Percentiles rank a stretch among this genome's conserved stretches.
Conservation (phyloP, 2,113 vertebrate species). For the Pardalotus punctatus region DNA sequence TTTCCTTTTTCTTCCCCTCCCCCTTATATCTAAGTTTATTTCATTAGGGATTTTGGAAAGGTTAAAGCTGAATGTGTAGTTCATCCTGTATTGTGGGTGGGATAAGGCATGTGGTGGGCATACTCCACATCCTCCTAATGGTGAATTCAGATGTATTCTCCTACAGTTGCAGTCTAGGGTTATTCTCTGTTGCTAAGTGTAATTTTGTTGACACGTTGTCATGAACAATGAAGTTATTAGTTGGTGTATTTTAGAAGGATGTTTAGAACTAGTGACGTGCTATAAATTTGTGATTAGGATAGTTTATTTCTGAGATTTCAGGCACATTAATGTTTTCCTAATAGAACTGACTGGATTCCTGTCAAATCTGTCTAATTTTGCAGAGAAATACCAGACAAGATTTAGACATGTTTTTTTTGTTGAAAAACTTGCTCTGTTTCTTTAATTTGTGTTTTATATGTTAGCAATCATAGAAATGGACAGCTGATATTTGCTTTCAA, state of each 20-base stretch:
- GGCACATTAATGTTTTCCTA: neutral
- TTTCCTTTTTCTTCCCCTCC: neutral
- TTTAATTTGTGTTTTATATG: neutral
- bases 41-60: neutral
- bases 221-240: neutral
- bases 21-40: neutral
- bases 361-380: neutral
- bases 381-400: neutral
- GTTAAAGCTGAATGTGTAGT: neutral
- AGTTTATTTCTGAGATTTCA: neutral
- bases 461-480: neutral
- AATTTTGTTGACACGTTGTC: neutral
- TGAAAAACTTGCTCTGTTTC: neutral
- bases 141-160: neutral
- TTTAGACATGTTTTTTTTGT: neutral
- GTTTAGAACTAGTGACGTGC: neutral
- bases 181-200: neutral
- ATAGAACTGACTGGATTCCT: neutral
- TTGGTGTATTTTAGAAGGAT: neutral
- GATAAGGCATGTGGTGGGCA: neutral
- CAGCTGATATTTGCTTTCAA: neutral
- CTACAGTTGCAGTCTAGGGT: neutral
- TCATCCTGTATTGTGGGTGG: neutral
- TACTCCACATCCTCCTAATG: neutral
- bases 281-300: neutral